Evolutionary conservation across 2,113 vertebrate species (phyloP).

Genomic region (Nipponia nippon): DNA sequence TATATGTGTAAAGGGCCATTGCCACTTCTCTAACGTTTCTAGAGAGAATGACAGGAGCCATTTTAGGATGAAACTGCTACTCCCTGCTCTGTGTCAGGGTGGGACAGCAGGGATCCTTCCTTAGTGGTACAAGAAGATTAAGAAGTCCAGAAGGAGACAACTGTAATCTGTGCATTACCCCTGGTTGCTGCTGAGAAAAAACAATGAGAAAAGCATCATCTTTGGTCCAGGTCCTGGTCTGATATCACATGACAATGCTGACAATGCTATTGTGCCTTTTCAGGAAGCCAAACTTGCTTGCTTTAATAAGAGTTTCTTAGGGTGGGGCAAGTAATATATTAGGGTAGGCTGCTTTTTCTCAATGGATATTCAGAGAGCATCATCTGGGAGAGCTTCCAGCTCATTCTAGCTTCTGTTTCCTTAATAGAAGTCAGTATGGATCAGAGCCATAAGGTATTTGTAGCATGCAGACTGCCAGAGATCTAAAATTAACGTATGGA

Average conservation of each 20-base stretch:
- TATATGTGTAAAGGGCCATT: background rate
- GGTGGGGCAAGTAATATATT: background rate
- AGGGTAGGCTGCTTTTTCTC: background rate
- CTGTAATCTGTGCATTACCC: background rate
- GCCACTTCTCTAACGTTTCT: background rate
- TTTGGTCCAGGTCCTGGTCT: background rate
- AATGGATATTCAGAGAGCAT: background rate
- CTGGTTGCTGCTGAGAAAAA: background rate
- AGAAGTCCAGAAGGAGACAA: background rate
- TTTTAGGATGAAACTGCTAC: background rate
- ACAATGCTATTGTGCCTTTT: background rate
- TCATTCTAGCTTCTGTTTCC: conserved; percentile 29
- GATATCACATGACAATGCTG: background rate
- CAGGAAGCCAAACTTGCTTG: background rate
- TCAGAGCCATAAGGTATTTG: background rate
- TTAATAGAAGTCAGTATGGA: conserved; percentile 23
- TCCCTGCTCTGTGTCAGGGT: background rate
- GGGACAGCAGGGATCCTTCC: background rate
- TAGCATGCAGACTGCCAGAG: background rate
- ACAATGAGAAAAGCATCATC: background rate
- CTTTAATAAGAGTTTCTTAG: background rate
- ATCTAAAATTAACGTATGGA: background rate
- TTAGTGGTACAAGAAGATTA: background rate
- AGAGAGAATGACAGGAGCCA: background rate
- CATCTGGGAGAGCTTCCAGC: conserved; percentile 39